Conservation (phyloP, 2,113 vertebrate species). For the Plotosus lineatus region DNA sequence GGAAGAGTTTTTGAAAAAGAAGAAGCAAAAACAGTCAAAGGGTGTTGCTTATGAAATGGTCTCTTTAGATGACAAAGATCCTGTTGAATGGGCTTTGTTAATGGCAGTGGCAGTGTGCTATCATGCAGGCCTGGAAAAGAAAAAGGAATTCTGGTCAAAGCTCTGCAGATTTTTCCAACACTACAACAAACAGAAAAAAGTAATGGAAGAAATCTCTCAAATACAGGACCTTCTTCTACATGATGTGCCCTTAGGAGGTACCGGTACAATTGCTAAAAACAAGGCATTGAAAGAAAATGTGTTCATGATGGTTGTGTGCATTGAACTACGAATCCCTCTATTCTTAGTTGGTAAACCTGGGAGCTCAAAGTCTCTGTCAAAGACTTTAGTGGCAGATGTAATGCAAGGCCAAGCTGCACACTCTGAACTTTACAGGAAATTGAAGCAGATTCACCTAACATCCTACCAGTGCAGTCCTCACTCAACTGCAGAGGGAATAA, state of each 20-base stretch:
- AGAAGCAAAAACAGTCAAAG: constrained; percentile 20
- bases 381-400: constrained; percentile 91
- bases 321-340: constrained; percentile 91
- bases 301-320: constrained; percentile 98
- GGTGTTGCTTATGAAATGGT: rapidly evolving
- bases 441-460: constrained; percentile 92
- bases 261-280: constrained; percentile 88
- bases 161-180: constrained; percentile 73
- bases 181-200: constrained; percentile 61
- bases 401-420: constrained; percentile 92
- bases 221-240: constrained; percentile 86
- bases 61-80: constrained; percentile 45
- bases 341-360: constrained; percentile 97
- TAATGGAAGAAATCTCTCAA: constrained; percentile 80
- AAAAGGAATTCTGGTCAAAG: constrained; percentile 72
- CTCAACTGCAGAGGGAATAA: constrained; percentile 94
- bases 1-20: constrained; percentile 44
- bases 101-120: constrained; percentile 90
- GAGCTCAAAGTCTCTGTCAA: constrained; percentile 95
- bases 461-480: constrained; percentile 98
- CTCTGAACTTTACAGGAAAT: constrained; percentile 81
- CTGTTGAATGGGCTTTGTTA: constrained; percentile 82
- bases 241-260: constrained; percentile 77
- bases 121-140: constrained; percentile 85
- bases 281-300: constrained; percentile 91